phyloP scores from a whole-genome alignment of 2,888 invertebrate species.

The Cataglyphis livida region DNA sequence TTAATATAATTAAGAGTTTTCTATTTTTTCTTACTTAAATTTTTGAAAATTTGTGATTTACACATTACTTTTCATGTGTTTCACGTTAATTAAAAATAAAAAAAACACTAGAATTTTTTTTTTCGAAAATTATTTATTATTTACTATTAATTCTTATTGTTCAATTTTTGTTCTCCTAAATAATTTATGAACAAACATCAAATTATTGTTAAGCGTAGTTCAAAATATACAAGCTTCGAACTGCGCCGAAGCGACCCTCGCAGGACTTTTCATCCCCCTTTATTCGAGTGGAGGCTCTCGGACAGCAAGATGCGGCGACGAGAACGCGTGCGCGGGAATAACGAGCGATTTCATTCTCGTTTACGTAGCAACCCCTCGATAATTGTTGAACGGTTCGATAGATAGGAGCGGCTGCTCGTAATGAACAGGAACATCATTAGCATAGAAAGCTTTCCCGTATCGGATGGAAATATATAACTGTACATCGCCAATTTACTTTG shows the following conservation, averaged over 20 bases:
- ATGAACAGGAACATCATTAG: slow-evolving; percentile 21
- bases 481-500: background rate
- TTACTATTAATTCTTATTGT: background rate
- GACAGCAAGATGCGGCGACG: slow-evolving; percentile 1
- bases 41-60: background rate
- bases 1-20: background rate
- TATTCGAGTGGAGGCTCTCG: slow-evolving; percentile 48
- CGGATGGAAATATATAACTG: background rate
- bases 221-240: background rate
- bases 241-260: slow-evolving; percentile 6
- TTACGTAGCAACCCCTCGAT: slow-evolving; percentile 72
- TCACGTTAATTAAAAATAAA: background rate
- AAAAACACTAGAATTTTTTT: background rate
- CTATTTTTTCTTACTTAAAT: background rate
- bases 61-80: background rate
- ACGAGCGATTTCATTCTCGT: slow-evolving; percentile 82
- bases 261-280: background rate
- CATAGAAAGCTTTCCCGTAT: background rate
- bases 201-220: background rate
- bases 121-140: too few relatives aligned
- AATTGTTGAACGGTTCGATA: slow-evolving; percentile 71
- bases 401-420: slow-evolving; percentile 42
- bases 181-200: background rate
- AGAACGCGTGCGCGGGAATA: slow-evolving; percentile 82
- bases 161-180: background rate